phyloP scores from a whole-genome alignment of 2,888 invertebrate genomes.

The Sinhomidia bicolor region DNA sequence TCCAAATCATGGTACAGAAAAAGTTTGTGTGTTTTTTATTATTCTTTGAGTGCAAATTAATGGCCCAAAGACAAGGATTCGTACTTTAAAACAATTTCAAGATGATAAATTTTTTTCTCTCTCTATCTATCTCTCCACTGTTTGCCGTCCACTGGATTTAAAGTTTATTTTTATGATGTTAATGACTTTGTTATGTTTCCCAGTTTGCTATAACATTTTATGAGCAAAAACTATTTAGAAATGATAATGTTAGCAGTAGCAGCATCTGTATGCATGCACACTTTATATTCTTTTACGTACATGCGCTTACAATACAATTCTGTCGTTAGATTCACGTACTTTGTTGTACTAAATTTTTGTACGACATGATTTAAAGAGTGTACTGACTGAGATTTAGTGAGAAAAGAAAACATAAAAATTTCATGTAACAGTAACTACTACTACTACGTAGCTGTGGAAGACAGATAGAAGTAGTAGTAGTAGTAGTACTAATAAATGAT shows the following conservation, averaged over 20 bases:
- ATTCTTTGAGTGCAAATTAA: not conserved
- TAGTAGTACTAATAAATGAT: too few relatives aligned
- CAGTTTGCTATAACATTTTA: not conserved
- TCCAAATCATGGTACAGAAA: not conserved
- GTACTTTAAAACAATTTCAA: constrained; percentile 42
- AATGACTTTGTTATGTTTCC: constrained; percentile 1
- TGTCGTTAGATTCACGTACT: too few relatives aligned
- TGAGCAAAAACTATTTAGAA: not conserved
- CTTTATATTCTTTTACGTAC: too few relatives aligned
- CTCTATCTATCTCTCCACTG: not conserved
- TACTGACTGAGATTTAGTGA: too few relatives aligned
- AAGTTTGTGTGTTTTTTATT: not conserved
- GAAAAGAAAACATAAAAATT: too few relatives aligned
- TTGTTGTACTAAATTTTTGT: too few relatives aligned
- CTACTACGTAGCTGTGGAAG: too few relatives aligned
- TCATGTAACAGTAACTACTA: too few relatives aligned
- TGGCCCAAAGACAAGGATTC: not conserved
- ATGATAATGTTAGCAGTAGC: not conserved
- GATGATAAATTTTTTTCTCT: not conserved
- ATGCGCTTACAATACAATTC: too few relatives aligned
- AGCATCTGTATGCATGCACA: too few relatives aligned
- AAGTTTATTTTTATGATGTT: not conserved
- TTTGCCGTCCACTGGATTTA: not conserved
- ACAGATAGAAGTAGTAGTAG: too few relatives aligned
- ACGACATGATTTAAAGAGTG: too few relatives aligned